A percentile compares a stretch with the other conserved stretches of the same genome.
Evolutionary conservation across 2,797 vertebrate genomes (phyloP).

Genomic region (Pseudomugil gertrudae): DNA sequence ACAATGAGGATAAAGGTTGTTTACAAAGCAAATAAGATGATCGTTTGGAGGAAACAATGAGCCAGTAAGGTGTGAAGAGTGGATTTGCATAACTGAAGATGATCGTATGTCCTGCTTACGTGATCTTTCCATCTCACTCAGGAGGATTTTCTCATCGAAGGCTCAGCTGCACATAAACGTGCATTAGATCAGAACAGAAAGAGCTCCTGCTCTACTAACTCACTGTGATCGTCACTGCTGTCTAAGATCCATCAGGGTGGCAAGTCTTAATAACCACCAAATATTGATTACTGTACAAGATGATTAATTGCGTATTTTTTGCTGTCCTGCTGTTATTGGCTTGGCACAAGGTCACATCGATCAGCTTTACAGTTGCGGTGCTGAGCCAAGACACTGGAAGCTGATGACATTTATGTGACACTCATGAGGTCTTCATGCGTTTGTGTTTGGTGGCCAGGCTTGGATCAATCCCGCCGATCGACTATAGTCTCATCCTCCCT

Average conservation of each 20-base stretch:
- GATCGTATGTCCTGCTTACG: background rate
- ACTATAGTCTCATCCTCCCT: slow-evolving; percentile 30
- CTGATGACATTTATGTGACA: slow-evolving; percentile 56
- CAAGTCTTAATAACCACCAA: slow-evolving; percentile 44
- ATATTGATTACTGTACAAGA: slow-evolving; percentile 50
- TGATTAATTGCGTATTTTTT: slow-evolving; percentile 64
- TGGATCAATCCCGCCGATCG: slow-evolving; percentile 51
- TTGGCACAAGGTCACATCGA: slow-evolving; percentile 64
- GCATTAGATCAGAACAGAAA: slow-evolving; percentile 12
- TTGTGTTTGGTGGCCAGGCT: slow-evolving; percentile 45
- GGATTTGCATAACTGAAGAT: background rate
- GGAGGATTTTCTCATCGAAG: background rate
- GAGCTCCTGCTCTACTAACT: background rate
- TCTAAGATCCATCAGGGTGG: slow-evolving; percentile 12
- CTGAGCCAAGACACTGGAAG: slow-evolving; percentile 51
- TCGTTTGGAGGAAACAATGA: background rate
- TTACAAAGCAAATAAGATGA: background rate
- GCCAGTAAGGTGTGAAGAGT: background rate
- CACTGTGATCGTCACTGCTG: slow-evolving; percentile 15
- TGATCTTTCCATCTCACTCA: background rate
- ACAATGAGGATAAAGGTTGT: background rate
- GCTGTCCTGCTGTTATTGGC: slow-evolving; percentile 23
- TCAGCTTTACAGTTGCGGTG: slow-evolving; percentile 43
- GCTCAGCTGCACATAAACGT: background rate
- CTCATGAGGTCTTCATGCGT: slow-evolving; percentile 53